Evolutionary conservation across 2,797 vertebrate species (phyloP).

Genomic region (Gastrophryne carolinensis): DNA sequence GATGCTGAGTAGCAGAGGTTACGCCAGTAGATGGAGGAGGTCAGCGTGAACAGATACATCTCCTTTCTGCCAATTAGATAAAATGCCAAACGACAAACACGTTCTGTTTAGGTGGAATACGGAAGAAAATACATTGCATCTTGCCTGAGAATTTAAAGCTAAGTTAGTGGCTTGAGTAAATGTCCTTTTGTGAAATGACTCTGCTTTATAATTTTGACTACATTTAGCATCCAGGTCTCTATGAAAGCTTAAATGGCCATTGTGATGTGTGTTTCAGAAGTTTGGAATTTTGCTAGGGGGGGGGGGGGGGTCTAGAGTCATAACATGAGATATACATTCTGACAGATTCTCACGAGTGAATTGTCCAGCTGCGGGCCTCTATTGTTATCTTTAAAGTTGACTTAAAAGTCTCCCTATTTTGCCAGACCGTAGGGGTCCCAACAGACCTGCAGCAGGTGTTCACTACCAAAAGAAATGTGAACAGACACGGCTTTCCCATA

Average conservation of each 20-base stretch:
- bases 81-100: neutral
- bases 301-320: constrained; percentile 67
- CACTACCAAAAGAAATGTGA: no score
- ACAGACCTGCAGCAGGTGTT: no score
- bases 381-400: neutral
- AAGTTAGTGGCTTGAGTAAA: no score
- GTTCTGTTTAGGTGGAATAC: neutral
- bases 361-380: constrained; percentile 54
- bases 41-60: neutral
- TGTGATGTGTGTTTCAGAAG: constrained; percentile 62
- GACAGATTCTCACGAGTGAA: constrained; percentile 22
- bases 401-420: no score
- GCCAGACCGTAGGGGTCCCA: neutral
- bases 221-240: no score
- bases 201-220: no score
- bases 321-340: constrained; percentile 63
- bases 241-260: no score
- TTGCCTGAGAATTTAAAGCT: no score
- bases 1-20: neutral
- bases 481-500: no score
- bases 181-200: no score
- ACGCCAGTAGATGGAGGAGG: neutral
- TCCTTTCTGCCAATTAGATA: neutral
- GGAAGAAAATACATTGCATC: neutral
- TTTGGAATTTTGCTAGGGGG: constrained; percentile 59